Evolutionary conservation across 2,888 invertebrate genomes (phyloP).

Genomic region (Sinelater perroti): DNA sequence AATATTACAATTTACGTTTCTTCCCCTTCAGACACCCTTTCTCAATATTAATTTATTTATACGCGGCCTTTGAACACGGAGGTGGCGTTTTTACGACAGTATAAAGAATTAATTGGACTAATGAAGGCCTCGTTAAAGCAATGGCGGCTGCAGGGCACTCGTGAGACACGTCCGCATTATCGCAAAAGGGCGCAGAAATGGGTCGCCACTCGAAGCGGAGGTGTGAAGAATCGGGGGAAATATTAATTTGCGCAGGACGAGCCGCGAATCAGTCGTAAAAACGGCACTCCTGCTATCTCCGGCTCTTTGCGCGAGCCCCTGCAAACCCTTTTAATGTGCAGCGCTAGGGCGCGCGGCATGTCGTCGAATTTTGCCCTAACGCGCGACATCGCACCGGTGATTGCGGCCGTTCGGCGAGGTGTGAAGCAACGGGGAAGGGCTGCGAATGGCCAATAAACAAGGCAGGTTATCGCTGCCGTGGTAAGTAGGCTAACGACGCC

Average conservation of each 20-base stretch:
- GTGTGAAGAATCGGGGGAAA: conserved; percentile 7
- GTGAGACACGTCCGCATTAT: too few relatives aligned
- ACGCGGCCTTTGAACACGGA: too few relatives aligned
- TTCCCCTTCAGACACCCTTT: too few relatives aligned
- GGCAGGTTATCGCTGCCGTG: conserved; percentile 15
- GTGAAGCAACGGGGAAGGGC: conserved; percentile 30
- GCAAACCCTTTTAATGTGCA: conserved; percentile 25
- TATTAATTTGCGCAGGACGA: conserved; percentile 12
- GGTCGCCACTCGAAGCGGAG: background rate
- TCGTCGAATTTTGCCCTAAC: conserved; percentile 29
- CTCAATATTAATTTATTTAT: too few relatives aligned
- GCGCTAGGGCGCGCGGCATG: conserved; percentile 23
- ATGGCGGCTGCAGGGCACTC: too few relatives aligned
- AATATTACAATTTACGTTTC: too few relatives aligned
- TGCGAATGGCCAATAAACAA: conserved; percentile 31
- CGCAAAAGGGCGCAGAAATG: conserved; percentile 1
- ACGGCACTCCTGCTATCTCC: conserved; percentile 12
- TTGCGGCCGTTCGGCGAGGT: conserved; percentile 31
- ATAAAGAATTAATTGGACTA: too few relatives aligned
- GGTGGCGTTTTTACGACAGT: too few relatives aligned
- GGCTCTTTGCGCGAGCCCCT: conserved; percentile 12
- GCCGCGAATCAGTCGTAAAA: conserved; percentile 17
- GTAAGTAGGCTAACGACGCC: background rate
- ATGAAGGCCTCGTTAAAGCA: too few relatives aligned
- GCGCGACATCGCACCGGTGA: conserved; percentile 26